Base-by-base conservation (phyloP, 2,888 invertebrate genomes). In the Entomobrya proxima region DNA sequence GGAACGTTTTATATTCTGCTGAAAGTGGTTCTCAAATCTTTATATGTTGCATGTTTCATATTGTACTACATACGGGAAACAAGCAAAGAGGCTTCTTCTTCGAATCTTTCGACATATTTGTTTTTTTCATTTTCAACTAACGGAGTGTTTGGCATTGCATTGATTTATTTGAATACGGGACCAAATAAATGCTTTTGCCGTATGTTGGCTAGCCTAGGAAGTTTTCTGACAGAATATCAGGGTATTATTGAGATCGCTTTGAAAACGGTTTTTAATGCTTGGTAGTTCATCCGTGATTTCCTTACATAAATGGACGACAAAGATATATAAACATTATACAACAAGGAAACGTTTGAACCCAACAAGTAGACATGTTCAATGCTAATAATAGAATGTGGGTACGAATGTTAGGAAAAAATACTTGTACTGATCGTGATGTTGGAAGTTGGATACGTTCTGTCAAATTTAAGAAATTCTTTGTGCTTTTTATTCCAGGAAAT, bases 391-490 rank as follows among this genome's bases (percentile, higher is more conserved):
- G n/a, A 9, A 47, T 47, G n/a, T 50, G 50, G 2, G n/a, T 21
- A 13, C 21, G 50, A 50, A 50, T 6, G 50, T 6, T n/a, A n/a
- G n/a, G n/a, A n/a, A n/a, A n/a, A n/a, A n/a, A n/a, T n/a, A n/a
- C n/a, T n/a, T 50, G 6, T 50, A 18, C 15, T 18, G 50, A 50
- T n/a, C 7, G 50, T 18, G 50, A 50, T 50, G 40, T 67, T 67
- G n/a, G 50, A 50, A 18, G 50, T n/a, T n/a, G n/a, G n/a, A n/a
- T n/a, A n/a, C n/a, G 74, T n/a, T 13, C 74, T 52, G 74, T 74
- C 74, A 74, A 35, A 52, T 52, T 32, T 52, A 74, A n/a, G 52
- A 32, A 74, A 50, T 52, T 18, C 6, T 30, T 74, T 74, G 21
- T 1, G 21, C 18, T 50, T 13, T 50, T 4, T 18, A 18, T 47